Base-by-base conservation (phyloP, 1,140 invertebrate genomes). In the Conus ventricosus region DNA sequence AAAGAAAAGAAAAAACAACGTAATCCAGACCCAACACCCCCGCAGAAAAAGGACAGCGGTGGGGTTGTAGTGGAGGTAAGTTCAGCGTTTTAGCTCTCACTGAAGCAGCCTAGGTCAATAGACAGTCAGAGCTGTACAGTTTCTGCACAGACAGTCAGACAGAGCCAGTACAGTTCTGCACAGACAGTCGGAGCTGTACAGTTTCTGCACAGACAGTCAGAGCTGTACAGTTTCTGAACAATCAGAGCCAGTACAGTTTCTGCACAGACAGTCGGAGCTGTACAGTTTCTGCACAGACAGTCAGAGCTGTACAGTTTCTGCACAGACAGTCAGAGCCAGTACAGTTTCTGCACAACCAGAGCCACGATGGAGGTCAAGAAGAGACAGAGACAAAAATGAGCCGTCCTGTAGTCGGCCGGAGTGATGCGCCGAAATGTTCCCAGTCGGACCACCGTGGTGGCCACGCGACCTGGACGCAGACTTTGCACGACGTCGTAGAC, bases 401-500 rank as follows among this genome's bases (percentile, higher is more conserved):
- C 96, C 89, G 97, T 93, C 93, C 96, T 94, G 94, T 95, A 95
- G 93, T 97, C 96, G 94, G 95, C 88, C 76, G 90, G 83, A 67
- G 92, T 90, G 84, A 92, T 90, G 87, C 88, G 88, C 51, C 88
- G 91, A 63, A 91, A 92, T 67, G 83, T 82, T 71, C 91, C 88
- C 90, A 95, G 91, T 84, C 92, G 92, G 87, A 89, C 91, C 88
- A 95, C 93, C 88, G 94, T 94, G 82, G 90, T 84, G 53, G 92
- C 91, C 63, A 94, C 90, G 39, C 91, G 93, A 85, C 88, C 89
- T 82, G 92, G 91, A 85, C 92, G 93, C 83, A 93, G 91, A 83
- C 89, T 92, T 93, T 95, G 92, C 93, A 97, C 95, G 94, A 97
- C 96, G 95, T 97, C 97, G 93, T 97, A 96, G 95, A 96, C 96